Conservation (phyloP, 2,797 vertebrate species). For the Macropus fuliginosus region DNA sequence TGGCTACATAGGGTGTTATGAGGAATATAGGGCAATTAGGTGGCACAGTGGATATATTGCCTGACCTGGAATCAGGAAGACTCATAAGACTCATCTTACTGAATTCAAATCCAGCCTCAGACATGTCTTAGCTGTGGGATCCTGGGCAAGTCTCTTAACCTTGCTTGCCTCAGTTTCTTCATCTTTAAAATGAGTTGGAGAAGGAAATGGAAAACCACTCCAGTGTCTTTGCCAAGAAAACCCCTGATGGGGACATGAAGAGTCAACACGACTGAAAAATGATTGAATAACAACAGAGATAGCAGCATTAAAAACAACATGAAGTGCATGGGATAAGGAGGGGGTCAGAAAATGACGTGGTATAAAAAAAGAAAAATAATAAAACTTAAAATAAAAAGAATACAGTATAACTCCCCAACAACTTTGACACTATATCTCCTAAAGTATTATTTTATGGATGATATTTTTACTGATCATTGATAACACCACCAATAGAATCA, state of each 20-base stretch:
- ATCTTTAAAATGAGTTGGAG: background rate
- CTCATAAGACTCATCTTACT: background rate
- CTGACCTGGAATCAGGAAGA: background rate
- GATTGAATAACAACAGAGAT: background rate
- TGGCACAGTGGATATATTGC: background rate
- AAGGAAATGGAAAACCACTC: background rate
- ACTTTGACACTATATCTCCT: background rate
- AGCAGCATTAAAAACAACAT: background rate
- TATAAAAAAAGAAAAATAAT: background rate
- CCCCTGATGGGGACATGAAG: background rate
- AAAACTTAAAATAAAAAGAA: background rate
- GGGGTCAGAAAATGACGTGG: background rate
- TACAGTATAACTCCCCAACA: background rate
- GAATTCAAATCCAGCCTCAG: background rate
- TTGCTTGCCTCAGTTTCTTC: background rate
- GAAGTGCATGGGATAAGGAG: background rate
- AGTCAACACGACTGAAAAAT: background rate
- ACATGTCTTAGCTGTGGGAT: background rate
- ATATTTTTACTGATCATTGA: background rate
- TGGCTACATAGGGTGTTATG: background rate
- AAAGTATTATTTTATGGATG: background rate
- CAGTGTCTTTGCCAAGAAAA: background rate
- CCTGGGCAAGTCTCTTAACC: background rate
- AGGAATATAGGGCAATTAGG: background rate
- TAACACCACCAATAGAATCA: background rate